Conservation (phyloP, 2,888 invertebrate genomes). For the Drosophila hamatofila region DNA sequence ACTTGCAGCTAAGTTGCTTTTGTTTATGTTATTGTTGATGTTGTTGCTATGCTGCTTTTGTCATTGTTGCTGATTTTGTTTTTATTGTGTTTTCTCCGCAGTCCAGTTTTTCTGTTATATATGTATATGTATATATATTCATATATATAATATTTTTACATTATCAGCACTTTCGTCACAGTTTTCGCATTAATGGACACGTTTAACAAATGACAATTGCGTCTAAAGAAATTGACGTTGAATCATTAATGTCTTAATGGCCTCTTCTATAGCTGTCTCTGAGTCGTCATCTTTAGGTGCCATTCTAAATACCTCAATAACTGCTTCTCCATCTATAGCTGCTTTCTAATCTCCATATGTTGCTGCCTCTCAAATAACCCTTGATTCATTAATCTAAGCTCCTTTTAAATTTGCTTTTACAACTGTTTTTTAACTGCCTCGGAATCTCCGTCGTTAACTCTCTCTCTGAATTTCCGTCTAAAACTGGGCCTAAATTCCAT, state of each 20-base stretch:
- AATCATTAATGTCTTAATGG: not conserved
- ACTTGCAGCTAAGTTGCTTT: conserved; percentile 14
- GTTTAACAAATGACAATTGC: conserved; percentile 64
- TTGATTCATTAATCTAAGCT: not conserved
- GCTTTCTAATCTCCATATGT: not conserved
- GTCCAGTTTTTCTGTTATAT: conserved; percentile 32
- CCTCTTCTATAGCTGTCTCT: not conserved
- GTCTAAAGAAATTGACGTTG: conserved; percentile 3
- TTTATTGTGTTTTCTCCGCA: conserved; percentile 38
- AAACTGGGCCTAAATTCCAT: not conserved
- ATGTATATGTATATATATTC: not conserved
- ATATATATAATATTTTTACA: conserved; percentile 42
- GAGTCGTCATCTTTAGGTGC: not conserved
- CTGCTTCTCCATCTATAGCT: not conserved
- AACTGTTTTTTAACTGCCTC: not conserved
- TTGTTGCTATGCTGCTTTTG: conserved; percentile 5
- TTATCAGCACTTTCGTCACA: conserved; percentile 68
- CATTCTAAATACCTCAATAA: not conserved
- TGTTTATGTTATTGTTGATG: conserved; percentile 2
- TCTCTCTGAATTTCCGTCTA: not conserved
- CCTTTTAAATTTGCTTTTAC: not conserved
- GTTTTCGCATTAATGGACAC: conserved; percentile 65
- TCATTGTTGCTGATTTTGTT: conserved; percentile 6
- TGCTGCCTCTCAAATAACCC: not conserved
- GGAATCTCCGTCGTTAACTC: not conserved